phyloP scores from a whole-genome alignment of 2,113 vertebrate genomes.

The Choloepus hoffmanni region DNA sequence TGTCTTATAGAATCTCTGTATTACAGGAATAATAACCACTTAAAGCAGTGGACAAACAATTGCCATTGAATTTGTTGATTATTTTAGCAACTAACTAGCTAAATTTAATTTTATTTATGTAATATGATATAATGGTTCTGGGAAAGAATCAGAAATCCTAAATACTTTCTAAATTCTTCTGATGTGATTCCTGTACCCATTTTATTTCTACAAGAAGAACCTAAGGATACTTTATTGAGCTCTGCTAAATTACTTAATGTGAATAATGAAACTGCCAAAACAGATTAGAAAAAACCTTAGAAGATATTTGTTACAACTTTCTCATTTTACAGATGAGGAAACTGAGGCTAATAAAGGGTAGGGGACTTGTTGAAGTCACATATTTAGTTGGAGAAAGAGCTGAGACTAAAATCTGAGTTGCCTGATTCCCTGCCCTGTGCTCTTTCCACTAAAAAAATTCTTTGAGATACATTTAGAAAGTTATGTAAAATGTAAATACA shows the following conservation, averaged over 20 bases:
- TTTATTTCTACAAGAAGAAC: background rate
- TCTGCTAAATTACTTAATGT: background rate
- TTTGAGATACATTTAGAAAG: background rate
- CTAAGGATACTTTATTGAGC: background rate
- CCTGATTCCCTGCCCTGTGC: background rate
- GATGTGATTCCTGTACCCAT: background rate
- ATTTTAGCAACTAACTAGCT: background rate
- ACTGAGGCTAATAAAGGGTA: background rate
- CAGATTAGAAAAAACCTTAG: background rate
- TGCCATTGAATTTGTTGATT: background rate
- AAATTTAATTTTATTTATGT: background rate
- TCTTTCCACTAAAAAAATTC: background rate
- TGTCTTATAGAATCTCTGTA: background rate
- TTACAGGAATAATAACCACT: background rate
- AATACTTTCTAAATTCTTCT: background rate
- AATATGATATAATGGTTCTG: background rate
- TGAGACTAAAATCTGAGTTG: background rate
- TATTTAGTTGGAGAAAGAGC: background rate
- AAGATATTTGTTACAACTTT: background rate
- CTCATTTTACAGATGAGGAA: background rate
- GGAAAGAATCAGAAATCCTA: background rate
- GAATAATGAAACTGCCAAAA: background rate
- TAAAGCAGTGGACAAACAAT: background rate
- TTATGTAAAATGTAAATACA: background rate
- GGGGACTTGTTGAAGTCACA: background rate